A percentile compares a stretch with the other conserved stretches of the same genome.
These are phyloP conservation scores for Dufourea novaeangliae DNA, from an alignment of 1,140 invertebrate species.

Conservation along the genomic window DNA sequence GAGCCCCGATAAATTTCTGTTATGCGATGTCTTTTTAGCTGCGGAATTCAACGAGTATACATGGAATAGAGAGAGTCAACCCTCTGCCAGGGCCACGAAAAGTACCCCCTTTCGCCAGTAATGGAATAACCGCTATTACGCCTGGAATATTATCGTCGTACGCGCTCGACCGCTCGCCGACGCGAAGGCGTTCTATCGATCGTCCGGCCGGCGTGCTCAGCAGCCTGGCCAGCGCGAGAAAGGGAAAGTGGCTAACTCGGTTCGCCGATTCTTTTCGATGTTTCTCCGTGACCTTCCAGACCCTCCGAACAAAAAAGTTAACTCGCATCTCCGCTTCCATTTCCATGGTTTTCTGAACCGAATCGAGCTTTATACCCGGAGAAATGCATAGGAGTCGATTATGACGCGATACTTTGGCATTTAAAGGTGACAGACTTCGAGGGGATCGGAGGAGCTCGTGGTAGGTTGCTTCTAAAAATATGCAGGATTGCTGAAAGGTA, in stretches of 20 bases:
- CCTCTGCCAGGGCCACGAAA: not conserved
- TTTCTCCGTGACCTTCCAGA: conserved; percentile 46
- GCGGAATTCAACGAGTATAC: conserved; percentile 9
- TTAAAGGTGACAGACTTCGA: not conserved
- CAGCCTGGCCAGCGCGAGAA: conserved; percentile 69
- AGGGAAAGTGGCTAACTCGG: conserved; percentile 71
- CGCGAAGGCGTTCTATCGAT: conserved; percentile 75
- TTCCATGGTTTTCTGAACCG: not conserved
- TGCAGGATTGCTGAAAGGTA: too few species aligned
- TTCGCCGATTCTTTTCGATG: conserved; percentile 59
- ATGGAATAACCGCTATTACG: conserved; percentile 59
- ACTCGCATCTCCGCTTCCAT: not conserved
- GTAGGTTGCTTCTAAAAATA: too few species aligned
- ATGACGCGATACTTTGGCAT: not conserved
- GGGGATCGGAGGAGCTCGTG: too few species aligned
- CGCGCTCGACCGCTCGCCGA: conserved; percentile 46
- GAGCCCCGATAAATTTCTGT: conserved; percentile 26
- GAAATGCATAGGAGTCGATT: not conserved
- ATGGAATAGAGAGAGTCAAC: too few species aligned
- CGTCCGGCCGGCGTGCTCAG: conserved; percentile 67
- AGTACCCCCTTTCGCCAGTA: conserved; percentile 22
- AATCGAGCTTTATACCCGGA: not conserved
- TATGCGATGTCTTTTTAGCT: conserved; percentile 15
- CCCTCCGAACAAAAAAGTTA: conserved; percentile 32
- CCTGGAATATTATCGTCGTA: conserved; percentile 58